Evolutionary conservation across 2,888 invertebrate genomes (phyloP), one percentile per base, ranked within the genome.

Genomic region (Rhyacophila evoluta): DNA sequence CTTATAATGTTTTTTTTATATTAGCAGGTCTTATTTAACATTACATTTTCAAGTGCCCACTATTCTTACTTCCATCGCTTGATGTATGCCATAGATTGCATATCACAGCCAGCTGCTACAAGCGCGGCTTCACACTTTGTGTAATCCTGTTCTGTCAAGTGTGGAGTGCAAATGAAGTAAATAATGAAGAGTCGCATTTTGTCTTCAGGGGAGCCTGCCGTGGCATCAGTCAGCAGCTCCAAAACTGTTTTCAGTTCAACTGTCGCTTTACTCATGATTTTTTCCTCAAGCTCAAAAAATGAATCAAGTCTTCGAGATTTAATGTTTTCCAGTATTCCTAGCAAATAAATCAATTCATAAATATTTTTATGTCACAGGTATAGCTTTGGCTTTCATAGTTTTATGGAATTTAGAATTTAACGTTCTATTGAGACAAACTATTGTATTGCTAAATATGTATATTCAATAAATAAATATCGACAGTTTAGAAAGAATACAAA

Each of bases 221-320:
- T 95, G 0, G 95, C 92, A 87, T 98, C 98, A 11, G 93, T 91
- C 78, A 98, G 91, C 39, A 98, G 91, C 83, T 98, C 98, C 85
- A 97, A 87, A n/a, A 98, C 89, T 27, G 95, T 93, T 86, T 95
- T 95, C 85, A 96, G 97, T 82, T 90, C 90, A 0, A 89, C 86
- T 78, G 94, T 88, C 2, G 93, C 92, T 88, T 94, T 95, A 72
- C 95, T 96, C 96, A 99, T 97, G 70, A 99, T 94, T 87, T 98
- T 99, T 86, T 99, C 99, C 89, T 99, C 99, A 79, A 97, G 90
- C 88, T 99, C 99, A 86, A 99, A 99, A 85, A 97, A 97, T 0
- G 97, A 96, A 86, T 99, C 99, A 73, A 99, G 88, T 83, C 98
- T 94, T 74, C 98, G 91, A 0, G 94, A 93, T 89, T 98, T 97